Conservation (phyloP, 2,113 vertebrate genomes). For the Trogon surrucura region DNA sequence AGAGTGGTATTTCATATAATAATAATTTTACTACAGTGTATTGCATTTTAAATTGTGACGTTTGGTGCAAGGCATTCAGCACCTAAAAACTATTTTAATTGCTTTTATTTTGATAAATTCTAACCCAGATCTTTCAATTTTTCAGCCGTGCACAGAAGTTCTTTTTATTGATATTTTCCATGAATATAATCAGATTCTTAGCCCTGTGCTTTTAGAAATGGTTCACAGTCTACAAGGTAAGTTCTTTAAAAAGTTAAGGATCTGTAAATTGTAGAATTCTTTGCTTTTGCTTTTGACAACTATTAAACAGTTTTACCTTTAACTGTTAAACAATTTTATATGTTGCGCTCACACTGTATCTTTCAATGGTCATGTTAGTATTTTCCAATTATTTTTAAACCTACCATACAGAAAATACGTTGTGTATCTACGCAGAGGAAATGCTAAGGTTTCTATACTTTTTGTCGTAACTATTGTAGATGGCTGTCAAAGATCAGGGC, state of each 20-base stretch:
- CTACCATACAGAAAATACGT: accelerated
- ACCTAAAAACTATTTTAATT: not conserved
- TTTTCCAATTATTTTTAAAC: not conserved
- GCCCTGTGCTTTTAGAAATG: constrained; percentile 94
- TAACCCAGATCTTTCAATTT: not conserved
- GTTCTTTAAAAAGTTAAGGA: not conserved
- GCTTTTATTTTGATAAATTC: not conserved
- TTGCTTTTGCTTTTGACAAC: not conserved
- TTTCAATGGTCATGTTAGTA: not conserved
- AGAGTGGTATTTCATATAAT: not conserved
- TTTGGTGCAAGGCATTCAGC: accelerated
- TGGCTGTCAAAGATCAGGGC: not conserved
- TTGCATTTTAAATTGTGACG: not conserved
- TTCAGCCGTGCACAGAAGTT: constrained; percentile 95
- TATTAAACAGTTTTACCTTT: not conserved
- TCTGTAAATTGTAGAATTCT: not conserved
- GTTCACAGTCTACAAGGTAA: constrained; percentile 92
- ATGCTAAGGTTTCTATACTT: not conserved
- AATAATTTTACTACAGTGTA: not conserved
- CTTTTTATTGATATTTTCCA: constrained; percentile 98
- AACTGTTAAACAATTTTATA: not conserved
- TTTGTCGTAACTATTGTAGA: not conserved
- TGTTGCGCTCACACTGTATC: not conserved
- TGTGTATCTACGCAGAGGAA: not conserved
- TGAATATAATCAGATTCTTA: constrained; percentile 94